These are phyloP conservation scores for Rhyacophila brunnea DNA, from an alignment of 1,140 invertebrate genomes.

Conservation along the genomic window DNA sequence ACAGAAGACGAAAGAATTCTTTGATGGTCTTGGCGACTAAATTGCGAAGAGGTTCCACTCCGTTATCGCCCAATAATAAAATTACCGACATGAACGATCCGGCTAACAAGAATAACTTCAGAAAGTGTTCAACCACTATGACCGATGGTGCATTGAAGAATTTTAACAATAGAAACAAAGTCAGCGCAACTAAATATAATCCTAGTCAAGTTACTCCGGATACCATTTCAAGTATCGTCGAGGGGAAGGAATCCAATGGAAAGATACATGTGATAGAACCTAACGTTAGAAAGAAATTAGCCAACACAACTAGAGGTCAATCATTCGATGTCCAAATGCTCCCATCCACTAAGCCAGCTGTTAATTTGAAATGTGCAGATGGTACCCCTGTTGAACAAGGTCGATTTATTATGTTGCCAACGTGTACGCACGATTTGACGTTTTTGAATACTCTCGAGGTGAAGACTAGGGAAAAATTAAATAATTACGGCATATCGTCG, in stretches of 20 bases:
- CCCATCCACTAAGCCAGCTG: slow-evolving; percentile 37
- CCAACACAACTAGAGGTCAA: slow-evolving; percentile 39
- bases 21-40: slow-evolving; percentile 46
- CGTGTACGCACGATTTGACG: slow-evolving; percentile 44
- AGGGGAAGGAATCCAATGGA: slow-evolving; percentile 27
- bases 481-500: slow-evolving; percentile 43
- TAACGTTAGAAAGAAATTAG: slow-evolving; percentile 22
- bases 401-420: slow-evolving; percentile 48
- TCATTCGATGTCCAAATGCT: slow-evolving; percentile 38
- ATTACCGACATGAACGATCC: slow-evolving; percentile 46
- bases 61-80: slow-evolving; percentile 43
- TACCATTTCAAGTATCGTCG: slow-evolving; percentile 22
- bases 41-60: slow-evolving; percentile 43
- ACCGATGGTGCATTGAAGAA: slow-evolving; percentile 24
- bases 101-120: slow-evolving; percentile 37
- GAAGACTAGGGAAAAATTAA: slow-evolving; percentile 45
- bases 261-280: slow-evolving; percentile 7
- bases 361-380: slow-evolving; percentile 31
- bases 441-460: slow-evolving; percentile 43
- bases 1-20: slow-evolving; percentile 40
- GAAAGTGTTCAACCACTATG: slow-evolving; percentile 32
- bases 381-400: slow-evolving; percentile 44
- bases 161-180: slow-evolving; percentile 23
- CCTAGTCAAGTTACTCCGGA: slow-evolving; percentile 21
- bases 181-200: slow-evolving; percentile 19